Base-by-base conservation (phyloP, 1,140 invertebrate species). In the Nixonia krombeini region DNA sequence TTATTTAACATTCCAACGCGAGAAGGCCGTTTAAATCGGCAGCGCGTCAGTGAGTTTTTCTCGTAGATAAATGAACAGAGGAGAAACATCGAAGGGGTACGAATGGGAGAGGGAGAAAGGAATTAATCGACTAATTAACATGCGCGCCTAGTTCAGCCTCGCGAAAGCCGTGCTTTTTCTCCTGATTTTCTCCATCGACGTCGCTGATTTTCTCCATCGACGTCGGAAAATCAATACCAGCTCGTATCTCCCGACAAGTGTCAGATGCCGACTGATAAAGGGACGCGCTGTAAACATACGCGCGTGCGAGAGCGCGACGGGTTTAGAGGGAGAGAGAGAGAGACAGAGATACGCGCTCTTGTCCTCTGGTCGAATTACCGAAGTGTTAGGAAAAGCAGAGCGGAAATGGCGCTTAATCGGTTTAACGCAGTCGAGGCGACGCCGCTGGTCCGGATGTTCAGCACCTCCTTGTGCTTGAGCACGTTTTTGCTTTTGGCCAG, bases 401-500 rank as follows among this genome's bases (percentile, higher is more conserved):
- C 29, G 61, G 55, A 72, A 50, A 79, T 53, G 42, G 61, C 63
- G 49, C 66, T 66, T 58, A 75, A 56, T 51, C 63, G 67, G 25
- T 62, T 63, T 29, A 42, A 33, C 35, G 31, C 21, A 37, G 45
- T 45, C 15, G 59, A 35, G 25, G 52, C 50, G 33, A 47, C 31
- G 23, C 70, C 72, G 41, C 58, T 50, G 35, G 58, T 76, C 8
- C 52, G 69, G 17, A 64, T 45, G 55, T 72, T 73, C 38, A 74
- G 49, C 29, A 72, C 63, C 52, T 81, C 73, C 41, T 76, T 78
- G 35, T 75, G 72, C 69, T 81, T 80, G 46, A 79, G 80, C 28
- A 69, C 71, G 52, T 81, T 80, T 49, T 79, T 76, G 53, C 79
- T 75, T 57, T 78, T 81, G 46, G 75, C 75, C 46, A 81, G 68